Evolutionary conservation across 2,797 vertebrate genomes (phyloP).

Genomic region (Gorsachius magnificus): DNA sequence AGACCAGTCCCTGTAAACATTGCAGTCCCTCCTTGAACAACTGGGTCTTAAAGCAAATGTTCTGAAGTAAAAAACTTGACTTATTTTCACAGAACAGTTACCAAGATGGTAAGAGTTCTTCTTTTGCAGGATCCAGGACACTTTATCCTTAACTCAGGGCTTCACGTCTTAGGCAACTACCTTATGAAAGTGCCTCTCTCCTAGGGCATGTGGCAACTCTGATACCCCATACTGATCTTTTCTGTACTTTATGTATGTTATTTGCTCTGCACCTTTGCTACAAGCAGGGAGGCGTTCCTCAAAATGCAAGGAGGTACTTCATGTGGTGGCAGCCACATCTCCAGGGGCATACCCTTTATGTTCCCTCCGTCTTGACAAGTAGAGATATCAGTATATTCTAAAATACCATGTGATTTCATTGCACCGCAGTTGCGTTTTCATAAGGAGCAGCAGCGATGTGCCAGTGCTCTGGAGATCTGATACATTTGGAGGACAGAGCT

Average conservation of each 20-base stretch:
- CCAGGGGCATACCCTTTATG: not conserved
- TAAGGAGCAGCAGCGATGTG: not conserved
- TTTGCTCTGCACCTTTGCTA: not conserved
- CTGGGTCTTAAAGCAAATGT: not conserved
- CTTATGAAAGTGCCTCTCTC: not conserved
- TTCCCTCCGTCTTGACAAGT: not conserved
- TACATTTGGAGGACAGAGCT: not conserved
- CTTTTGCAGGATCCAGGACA: not conserved
- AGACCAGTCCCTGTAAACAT: not conserved
- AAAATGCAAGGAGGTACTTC: not conserved
- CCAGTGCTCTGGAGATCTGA: not conserved
- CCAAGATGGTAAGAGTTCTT: not conserved
- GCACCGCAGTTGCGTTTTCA: not conserved
- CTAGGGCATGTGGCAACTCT: not conserved
- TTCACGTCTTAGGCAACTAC: not conserved
- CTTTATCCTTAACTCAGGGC: not conserved
- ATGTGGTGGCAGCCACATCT: not conserved
- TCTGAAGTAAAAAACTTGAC: not conserved
- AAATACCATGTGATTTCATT: not conserved
- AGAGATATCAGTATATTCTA: not conserved
- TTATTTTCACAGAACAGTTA: not conserved
- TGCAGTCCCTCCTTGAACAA: not conserved
- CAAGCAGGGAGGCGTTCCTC: not conserved
- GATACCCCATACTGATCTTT: not conserved
- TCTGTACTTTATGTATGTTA: not conserved